Base-by-base conservation (phyloP, 2,797 vertebrate species). In the Furcifer pardalis region DNA sequence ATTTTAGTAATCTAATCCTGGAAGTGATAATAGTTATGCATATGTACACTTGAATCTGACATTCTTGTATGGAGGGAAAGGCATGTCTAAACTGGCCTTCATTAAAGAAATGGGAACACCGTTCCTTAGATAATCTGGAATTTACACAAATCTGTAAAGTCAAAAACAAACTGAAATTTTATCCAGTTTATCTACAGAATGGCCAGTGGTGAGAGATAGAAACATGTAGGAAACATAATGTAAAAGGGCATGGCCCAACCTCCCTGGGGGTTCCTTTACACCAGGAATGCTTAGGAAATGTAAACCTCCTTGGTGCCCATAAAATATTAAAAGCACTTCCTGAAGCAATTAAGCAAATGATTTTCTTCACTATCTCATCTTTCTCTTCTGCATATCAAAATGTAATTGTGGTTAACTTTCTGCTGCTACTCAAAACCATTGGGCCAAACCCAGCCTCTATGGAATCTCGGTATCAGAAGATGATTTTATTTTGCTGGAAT, bases 291-390 rank as follows among this genome's bases (percentile, higher is more conserved):
- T 74, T 77, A 0, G 4, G 72, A 35, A 82, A 69, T 3, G 27
- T 73, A 81, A 82, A 89, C 30, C 79, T n/a, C 83, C 7, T 86
- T 77, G 79, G 82, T 75, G 84, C 27, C 76, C 32, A 94, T 94
- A 44, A 84, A 94, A 93, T 92, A 94, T 94, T 93, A 82, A 94
- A 90, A 72, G 84, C 77, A 87, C 77, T 90, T 94, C 87, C 87
- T 82, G 62, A 75, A 81, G 88, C 89, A 93, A 95, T 94, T 90
- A 93, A 92, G 83, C 19, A 79, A 75, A 93, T 90, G 76, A 87
- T 91, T 93, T 90, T 90, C 84, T 92, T 84, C 85, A 91, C 88
- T 74, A 91, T 89, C 83, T 84, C 89, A 80, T 35, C 30, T 74
- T 71, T 82, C 46, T 87, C 84, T 85, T 86, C 85, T 65, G 76